Conservation (phyloP, 2,113 vertebrate genomes). For the Piprites chloris region DNA sequence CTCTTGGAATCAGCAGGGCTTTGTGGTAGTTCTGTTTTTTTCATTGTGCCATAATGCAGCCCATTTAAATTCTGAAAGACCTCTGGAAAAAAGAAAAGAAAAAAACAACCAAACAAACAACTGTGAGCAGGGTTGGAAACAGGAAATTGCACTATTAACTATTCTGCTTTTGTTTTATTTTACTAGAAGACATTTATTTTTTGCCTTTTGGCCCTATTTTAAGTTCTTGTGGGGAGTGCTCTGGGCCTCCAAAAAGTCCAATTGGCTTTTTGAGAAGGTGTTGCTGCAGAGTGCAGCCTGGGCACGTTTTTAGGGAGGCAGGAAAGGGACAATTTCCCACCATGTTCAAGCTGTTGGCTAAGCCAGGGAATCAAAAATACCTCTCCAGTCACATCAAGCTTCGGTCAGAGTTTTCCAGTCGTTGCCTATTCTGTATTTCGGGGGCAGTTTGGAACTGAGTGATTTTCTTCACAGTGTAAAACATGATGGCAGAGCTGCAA, state of each 20-base stretch:
- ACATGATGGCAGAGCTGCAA: background rate
- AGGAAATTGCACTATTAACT: background rate
- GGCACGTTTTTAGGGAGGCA: conserved; percentile 45
- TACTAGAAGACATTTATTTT: background rate
- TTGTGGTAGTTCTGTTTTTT: background rate
- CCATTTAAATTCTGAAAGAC: background rate
- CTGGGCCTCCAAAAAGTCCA: conserved; percentile 66
- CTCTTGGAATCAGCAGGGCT: conserved; percentile 15
- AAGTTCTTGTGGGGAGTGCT: conserved; percentile 22
- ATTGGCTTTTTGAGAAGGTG: conserved; percentile 65
- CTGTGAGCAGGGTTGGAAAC: background rate
- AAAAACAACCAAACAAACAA: background rate
- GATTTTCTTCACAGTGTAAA: background rate
- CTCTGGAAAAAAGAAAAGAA: background rate
- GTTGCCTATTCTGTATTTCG: background rate
- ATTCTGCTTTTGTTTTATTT: background rate
- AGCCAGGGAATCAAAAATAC: conserved; percentile 32
- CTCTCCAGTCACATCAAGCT: background rate
- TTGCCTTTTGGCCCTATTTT: background rate
- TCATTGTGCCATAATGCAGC: background rate
- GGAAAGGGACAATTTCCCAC: conserved; percentile 48
- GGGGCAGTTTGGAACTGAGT: background rate
- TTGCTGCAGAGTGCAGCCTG: conserved; percentile 63
- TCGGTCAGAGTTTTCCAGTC: background rate
- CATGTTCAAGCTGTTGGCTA: conserved; percentile 36